Percentiles rank a stretch among this genome's conserved stretches.
These are phyloP conservation scores for Morpho helenor DNA, from an alignment of 2,888 invertebrate species.

Conservation along the genomic window DNA sequence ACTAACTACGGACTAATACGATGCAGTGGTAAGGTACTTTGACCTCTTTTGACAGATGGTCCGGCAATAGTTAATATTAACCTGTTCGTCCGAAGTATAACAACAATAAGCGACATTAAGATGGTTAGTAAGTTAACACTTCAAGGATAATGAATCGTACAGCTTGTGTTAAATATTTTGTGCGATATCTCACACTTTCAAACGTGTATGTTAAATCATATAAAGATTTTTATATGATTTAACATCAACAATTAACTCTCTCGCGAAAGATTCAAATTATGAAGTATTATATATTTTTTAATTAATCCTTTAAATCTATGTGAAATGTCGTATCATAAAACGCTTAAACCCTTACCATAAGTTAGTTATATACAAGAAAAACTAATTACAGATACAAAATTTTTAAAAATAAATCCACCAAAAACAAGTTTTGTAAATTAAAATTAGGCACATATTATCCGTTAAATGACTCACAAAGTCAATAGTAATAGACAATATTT, in stretches of 20 bases:
- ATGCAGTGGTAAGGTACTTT: conserved; percentile 25
- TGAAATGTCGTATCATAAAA: conserved; percentile 30
- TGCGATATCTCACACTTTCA: conserved; percentile 27
- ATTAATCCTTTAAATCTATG: not conserved
- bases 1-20: not conserved
- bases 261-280: no score
- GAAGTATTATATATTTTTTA: no score
- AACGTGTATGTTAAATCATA: not conserved
- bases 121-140: conserved; percentile 90
- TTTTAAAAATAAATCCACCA: no score
- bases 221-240: conserved; percentile 9
- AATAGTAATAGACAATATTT: no score
- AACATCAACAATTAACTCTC: conserved; percentile 6
- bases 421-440: no score
- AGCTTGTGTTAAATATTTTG: conserved; percentile 25
- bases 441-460: no score
- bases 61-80: conserved; percentile 98
- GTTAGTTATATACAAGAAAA: conserved; percentile 22
- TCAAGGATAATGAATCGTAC: conserved; percentile 26
- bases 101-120: conserved; percentile 99
- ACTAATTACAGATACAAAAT: not conserved
- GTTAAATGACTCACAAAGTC: no score
- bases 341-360: conserved; percentile 31
- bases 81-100: conserved; percentile 98
- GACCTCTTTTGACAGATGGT: conserved; percentile 85